Conservation (phyloP, 2,888 invertebrate genomes). For the Polydesmus complanatus region DNA sequence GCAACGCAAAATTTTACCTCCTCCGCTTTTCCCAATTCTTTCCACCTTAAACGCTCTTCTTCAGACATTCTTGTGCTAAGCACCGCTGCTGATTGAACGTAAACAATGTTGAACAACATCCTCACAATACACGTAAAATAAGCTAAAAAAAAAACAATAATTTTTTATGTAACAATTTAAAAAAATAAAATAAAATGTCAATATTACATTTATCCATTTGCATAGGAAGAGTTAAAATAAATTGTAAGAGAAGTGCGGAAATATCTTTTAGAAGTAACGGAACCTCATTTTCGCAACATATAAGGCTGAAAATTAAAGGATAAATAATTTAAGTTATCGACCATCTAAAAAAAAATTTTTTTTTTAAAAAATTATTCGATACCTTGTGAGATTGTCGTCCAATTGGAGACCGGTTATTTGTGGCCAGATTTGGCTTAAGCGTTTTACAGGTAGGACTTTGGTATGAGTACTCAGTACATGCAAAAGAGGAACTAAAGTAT, state of each 20-base stretch:
- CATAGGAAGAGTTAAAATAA: conserved; percentile 68
- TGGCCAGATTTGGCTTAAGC: conserved; percentile 29
- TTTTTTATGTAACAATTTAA: conserved; percentile 10
- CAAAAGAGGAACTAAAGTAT: conserved; percentile 67
- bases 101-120: conserved; percentile 72
- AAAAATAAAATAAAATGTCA: background rate
- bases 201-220: conserved; percentile 65
- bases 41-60: conserved; percentile 31
- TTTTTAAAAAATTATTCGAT: too few relatives aligned
- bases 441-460: conserved; percentile 42
- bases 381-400: conserved; percentile 19
- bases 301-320: conserved; percentile 19
- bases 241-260: conserved; percentile 67
- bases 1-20: conserved; percentile 2
- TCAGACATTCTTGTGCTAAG: conserved; percentile 36
- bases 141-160: conserved; percentile 41
- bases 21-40: conserved; percentile 22
- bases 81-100: conserved; percentile 75
- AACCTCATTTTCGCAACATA: conserved; percentile 42
- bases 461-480: conserved; percentile 78
- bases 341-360: background rate
- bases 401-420: conserved; percentile 30
- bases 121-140: conserved; percentile 78
- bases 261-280: conserved; percentile 79
- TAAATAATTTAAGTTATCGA: background rate